These are phyloP conservation scores for Oophaga pumilio DNA, from an alignment of 2,113 vertebrate genomes.

Conservation along the genomic window DNA sequence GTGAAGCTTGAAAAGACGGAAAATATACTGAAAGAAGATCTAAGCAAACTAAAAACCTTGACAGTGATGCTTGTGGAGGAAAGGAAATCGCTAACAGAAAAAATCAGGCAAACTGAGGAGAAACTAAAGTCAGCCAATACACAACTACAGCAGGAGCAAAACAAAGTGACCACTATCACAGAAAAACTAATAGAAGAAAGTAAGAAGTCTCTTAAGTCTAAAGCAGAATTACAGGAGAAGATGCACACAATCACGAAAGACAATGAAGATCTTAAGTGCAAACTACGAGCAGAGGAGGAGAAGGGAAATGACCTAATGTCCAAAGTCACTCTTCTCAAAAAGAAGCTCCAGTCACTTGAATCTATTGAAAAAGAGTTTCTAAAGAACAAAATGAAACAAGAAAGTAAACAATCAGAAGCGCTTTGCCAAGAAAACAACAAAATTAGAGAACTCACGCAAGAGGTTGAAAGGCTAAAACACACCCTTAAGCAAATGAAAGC, in stretches of 20 bases:
- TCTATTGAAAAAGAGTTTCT: slow-evolving; percentile 84
- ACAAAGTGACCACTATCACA: slow-evolving; percentile 88
- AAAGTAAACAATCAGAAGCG: slow-evolving; percentile 76
- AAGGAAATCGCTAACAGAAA: slow-evolving; percentile 89
- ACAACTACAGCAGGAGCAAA: slow-evolving; percentile 90
- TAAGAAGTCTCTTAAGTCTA: slow-evolving; percentile 89
- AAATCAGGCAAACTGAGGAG: slow-evolving; percentile 91
- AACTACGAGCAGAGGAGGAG: slow-evolving; percentile 86
- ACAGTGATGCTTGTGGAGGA: slow-evolving; percentile 96
- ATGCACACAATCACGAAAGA: slow-evolving; percentile 84
- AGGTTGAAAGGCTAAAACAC: slow-evolving; percentile 87
- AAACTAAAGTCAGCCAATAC: slow-evolving; percentile 85
- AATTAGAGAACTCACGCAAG: slow-evolving; percentile 92
- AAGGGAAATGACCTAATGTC: slow-evolving; percentile 87
- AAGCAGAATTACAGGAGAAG: slow-evolving; percentile 92
- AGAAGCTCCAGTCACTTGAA: slow-evolving; percentile 90
- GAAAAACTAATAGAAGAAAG: slow-evolving; percentile 96
- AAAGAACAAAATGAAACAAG: slow-evolving; percentile 87
- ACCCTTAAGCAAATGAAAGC: slow-evolving; percentile 93
- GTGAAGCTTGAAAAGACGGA: slow-evolving; percentile 88
- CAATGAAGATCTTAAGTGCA: slow-evolving; percentile 87
- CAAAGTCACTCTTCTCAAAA: slow-evolving; percentile 88
- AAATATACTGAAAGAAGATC: slow-evolving; percentile 87
- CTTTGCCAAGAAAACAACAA: slow-evolving; percentile 95
- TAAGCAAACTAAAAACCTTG: slow-evolving; percentile 93